Evolutionary conservation across 2,113 vertebrate species (phyloP).

Genomic region (Aldabrachelys gigantea): DNA sequence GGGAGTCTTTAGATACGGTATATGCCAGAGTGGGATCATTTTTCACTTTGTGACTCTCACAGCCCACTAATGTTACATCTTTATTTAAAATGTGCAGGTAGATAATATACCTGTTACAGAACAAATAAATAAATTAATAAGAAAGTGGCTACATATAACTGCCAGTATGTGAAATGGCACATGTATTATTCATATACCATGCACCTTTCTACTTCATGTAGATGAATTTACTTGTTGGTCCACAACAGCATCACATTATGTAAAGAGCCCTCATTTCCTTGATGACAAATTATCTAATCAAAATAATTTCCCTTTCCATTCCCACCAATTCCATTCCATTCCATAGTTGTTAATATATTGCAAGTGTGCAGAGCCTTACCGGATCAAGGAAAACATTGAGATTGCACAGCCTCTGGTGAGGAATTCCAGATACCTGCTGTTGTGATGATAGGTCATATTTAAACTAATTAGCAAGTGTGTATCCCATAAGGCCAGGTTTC

Average conservation of each 20-base stretch:
- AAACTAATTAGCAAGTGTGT: neutral
- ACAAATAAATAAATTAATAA: neutral
- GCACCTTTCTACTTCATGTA: neutral
- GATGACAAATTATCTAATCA: neutral
- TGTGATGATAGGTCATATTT: neutral
- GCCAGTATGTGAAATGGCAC: rapidly evolving
- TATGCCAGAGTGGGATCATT: neutral
- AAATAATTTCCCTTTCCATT: neutral
- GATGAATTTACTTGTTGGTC: neutral
- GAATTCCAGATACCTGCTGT: neutral
- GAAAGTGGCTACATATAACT: neutral
- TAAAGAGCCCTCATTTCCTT: neutral
- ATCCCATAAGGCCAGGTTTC: neutral
- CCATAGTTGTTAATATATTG: neutral
- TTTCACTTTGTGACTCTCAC: neutral
- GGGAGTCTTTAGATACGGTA: neutral
- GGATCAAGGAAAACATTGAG: neutral
- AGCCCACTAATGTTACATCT: neutral
- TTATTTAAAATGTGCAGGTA: neutral
- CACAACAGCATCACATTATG: neutral
- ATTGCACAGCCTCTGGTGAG: neutral
- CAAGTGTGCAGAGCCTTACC: neutral
- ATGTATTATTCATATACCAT: neutral
- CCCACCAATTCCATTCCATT: neutral
- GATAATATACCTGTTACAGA: neutral